Evolutionary conservation across 2,113 vertebrate genomes (phyloP).

Genomic region (Otis tarda): DNA sequence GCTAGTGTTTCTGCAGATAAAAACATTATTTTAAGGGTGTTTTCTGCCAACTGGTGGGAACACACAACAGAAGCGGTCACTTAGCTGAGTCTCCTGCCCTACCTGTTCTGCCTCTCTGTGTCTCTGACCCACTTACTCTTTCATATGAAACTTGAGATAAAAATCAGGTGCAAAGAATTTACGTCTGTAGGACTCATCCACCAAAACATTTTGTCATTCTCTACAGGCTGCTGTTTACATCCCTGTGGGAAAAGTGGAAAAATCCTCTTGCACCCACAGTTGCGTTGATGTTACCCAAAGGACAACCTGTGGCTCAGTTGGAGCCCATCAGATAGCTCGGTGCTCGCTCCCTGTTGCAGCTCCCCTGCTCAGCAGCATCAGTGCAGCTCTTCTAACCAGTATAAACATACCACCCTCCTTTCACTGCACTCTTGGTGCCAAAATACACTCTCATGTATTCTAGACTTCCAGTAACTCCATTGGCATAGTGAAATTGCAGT

Average conservation of each 20-base stretch:
- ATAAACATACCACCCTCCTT: not conserved
- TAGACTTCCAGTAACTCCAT: not conserved
- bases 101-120: not conserved
- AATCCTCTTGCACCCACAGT: not conserved
- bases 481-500: not conserved
- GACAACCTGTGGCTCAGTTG: not conserved
- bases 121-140: not conserved
- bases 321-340: not conserved
- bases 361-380: not conserved
- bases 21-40: not conserved
- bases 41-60: not conserved
- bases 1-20: not conserved
- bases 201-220: not conserved
- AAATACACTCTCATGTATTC: not conserved
- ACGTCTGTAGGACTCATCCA: not conserved
- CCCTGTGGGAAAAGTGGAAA: not conserved
- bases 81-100: not conserved
- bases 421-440: not conserved
- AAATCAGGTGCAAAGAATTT: not conserved
- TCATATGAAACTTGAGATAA: not conserved
- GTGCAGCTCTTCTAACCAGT: not conserved
- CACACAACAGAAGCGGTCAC: not conserved
- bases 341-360: fast-evolving
- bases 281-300: not conserved
- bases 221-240: not conserved